A percentile compares a stretch with the other conserved stretches of the same genome.
Evolutionary conservation across 2,113 vertebrate species (phyloP).

Genomic region (Thomomys bottae): DNA sequence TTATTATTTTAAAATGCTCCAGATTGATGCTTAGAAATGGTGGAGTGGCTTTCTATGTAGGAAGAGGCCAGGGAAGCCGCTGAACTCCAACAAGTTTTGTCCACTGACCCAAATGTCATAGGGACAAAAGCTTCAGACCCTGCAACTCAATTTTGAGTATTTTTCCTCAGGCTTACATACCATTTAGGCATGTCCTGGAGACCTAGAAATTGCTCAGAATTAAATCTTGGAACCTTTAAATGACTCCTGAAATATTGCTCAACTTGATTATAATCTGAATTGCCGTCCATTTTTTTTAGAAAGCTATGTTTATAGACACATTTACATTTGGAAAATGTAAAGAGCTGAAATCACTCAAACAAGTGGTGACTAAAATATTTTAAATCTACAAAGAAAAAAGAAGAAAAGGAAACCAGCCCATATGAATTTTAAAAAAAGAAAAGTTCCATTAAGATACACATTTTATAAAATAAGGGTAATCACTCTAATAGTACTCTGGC

Average conservation of each 20-base stretch:
- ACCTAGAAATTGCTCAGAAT: neutral
- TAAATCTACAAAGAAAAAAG: conserved; percentile 25
- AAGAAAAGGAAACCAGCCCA: neutral
- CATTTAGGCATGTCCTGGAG: conserved; percentile 2
- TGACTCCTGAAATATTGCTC: neutral
- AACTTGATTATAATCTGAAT: conserved; percentile 7
- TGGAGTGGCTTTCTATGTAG: conserved; percentile 5
- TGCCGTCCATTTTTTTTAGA: neutral
- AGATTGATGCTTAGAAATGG: conserved; percentile 15
- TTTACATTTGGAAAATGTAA: neutral
- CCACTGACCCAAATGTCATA: neutral
- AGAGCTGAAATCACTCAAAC: conserved; percentile 24
- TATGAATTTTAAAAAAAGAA: conserved; percentile 3
- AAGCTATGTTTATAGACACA: conserved; percentile 4
- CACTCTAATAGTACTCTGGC: conserved; percentile 21
- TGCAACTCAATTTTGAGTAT: neutral
- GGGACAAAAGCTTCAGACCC: neutral
- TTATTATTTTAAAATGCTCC: conserved; percentile 44
- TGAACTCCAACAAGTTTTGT: conserved; percentile 20
- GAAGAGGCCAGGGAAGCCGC: neutral
- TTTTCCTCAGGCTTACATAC: neutral
- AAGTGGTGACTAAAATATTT: conserved; percentile 47
- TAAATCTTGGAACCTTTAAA: conserved; percentile 7
- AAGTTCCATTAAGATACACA: conserved; percentile 23
- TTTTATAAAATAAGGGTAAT: conserved; percentile 60